Base-by-base conservation (phyloP, 2,888 invertebrate species). In the Tinea pellionella region DNA sequence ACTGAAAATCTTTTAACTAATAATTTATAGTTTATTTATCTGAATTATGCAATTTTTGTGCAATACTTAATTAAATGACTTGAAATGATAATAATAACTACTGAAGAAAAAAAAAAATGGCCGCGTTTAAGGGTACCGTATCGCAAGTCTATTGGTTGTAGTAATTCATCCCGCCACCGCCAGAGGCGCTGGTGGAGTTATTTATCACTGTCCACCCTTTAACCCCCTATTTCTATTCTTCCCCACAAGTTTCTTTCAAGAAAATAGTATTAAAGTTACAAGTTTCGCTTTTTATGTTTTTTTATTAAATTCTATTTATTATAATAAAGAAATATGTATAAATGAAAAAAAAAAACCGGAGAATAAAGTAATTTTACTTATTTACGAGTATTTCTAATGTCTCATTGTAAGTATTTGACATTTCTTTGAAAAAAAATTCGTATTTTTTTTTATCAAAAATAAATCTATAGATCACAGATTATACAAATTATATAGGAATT, bases 31-130 rank as follows among this genome's bases (percentile, higher is more conserved):
- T n/a, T n/a, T n/a, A n/a, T n/a, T n/a, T n/a, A n/a, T n/a, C n/a
- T n/a, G n/a, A n/a, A n/a, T n/a, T n/a, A n/a, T n/a, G 24, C 24
- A 6, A 24, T 24, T 24, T 24, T 24, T 24, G 6, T 24, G 24
- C 24, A 24, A 24, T 24, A 24, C 24, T 24, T 24, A 24, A 24
- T n/a, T 9, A 37, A 37, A 37, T 37, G 37, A n/a, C 30, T 68
- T 65, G 60, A 63, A 65, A 62, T 64, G 62, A 18, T 47, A 59
- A 59, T 16, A 47, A 24, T n/a, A 6, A 12, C 19, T 24, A 16
- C 9, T 29, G 30, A 47, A 13, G 84, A 82, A 86, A 24, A 86
- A 86, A 84, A 86, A 87, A 86, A 85, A 87, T 87, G 86, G 86
- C 86, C 75, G 83, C 47, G n/a, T 47, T 47, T 47, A 73, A 74